Base-by-base conservation (phyloP, 2,888 invertebrate species). In the Polyommatus icarus region DNA sequence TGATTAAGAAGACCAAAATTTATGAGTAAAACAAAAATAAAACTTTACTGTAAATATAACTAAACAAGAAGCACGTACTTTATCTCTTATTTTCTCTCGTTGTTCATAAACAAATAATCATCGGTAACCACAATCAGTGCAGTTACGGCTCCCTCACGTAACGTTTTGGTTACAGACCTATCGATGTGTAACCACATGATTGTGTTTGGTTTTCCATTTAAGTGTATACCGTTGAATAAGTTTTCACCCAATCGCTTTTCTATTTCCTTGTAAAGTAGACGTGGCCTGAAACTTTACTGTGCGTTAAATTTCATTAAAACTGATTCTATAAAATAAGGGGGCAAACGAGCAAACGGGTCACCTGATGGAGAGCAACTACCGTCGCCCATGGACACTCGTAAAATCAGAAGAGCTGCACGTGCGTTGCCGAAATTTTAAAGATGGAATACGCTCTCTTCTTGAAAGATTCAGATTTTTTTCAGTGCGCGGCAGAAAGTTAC, bases 151-250 rank as follows among this genome's bases (percentile, higher is more conserved):
- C 79, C 79, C 82, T 88, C 91, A 93, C 91, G 92, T 91, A 87
- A 85, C 79, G 78, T 79, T 81, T 88, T 84, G 89, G 89, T 88
- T 88, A 85, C 85, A 86, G 87, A 85, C n/a, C 72, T 87, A 90
- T 88, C 89, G 86, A 67, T 87, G 86, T 86, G 83, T 80, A 85
- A 92, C 92, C 92, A 86, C 92, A 91, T 85, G 86, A 88, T 88
- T 87, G 85, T 84, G 71, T 78, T 61, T 75, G 75, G 57, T 71
- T 71, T 77, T 72, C 72, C 50, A 77, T 57, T 72, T 57, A 72
- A 57, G 54, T 77, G 77, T 77, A 61, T 40, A 75, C 72, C 73
- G 32, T 77, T 77, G 57, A 57, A 54, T 54, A 18, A 59, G 61
- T 73, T 77, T 73, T 77, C 57, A 75, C 67, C 67, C 67, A 67